Evolutionary conservation across 2,113 vertebrate genomes (phyloP).

Genomic region (Butorides virescens): DNA sequence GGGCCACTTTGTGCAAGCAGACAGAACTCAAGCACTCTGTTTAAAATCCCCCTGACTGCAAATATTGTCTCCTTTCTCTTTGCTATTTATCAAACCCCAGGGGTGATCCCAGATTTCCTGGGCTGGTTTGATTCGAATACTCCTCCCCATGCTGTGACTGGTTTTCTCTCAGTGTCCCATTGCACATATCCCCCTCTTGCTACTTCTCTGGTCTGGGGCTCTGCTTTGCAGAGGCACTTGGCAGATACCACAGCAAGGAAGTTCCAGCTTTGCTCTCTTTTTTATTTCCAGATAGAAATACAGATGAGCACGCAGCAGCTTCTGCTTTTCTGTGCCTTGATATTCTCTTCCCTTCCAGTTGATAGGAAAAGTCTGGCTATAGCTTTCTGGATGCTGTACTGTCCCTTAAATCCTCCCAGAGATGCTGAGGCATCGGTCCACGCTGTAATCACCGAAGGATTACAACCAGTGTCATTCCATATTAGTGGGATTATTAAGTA

Average conservation of each 20-base stretch:
- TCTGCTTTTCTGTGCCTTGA: background rate
- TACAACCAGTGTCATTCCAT: slow-evolving; percentile 10
- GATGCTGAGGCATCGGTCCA: background rate
- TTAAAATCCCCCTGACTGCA: background rate
- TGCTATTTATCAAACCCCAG: background rate
- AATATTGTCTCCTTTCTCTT: background rate
- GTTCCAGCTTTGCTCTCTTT: background rate
- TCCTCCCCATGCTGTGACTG: background rate
- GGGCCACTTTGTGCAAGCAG: background rate
- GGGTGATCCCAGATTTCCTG: background rate
- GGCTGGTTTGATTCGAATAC: background rate
- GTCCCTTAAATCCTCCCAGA: slow-evolving; percentile 16
- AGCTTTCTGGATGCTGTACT: background rate
- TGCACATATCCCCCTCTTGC: background rate
- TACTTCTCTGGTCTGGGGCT: background rate
- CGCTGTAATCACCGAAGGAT: background rate
- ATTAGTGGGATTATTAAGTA: slow-evolving; percentile 39
- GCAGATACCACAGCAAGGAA: background rate
- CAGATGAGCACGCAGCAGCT: background rate
- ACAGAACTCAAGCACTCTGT: background rate
- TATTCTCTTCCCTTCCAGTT: background rate
- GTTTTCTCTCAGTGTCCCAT: background rate
- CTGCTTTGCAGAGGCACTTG: background rate
- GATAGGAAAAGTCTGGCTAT: background rate
- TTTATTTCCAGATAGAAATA: background rate